Base-by-base conservation (phyloP, 2,888 invertebrate species). In the Acrobasis consociella region DNA sequence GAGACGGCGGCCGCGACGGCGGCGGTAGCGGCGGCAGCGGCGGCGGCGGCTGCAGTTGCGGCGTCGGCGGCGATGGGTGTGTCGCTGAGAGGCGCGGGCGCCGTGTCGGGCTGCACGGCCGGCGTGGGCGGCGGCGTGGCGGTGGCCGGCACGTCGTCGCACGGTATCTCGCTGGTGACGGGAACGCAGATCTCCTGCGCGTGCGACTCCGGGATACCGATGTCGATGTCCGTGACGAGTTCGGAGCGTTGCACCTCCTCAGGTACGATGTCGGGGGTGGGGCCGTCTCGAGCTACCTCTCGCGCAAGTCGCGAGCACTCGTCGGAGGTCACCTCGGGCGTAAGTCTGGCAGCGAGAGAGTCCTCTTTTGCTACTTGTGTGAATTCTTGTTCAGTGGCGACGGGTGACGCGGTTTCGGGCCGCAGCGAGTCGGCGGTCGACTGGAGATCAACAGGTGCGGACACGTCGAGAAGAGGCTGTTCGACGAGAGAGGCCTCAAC, bases 151-250 rank as follows among this genome's bases (percentile, higher is more conserved):
- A 76, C 82, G 66, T 86, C 88, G 56, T 87, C 88, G 38, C 76
- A 76, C 38, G 77, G 80, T 55, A 90, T 89, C 74, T 89, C 90
- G 65, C 73, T 80, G 22, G 84, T 93, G 81, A 80, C 93, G 72
- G 82, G 92, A 73, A 83, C 89, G 86, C 80, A 94, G 69, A 86
- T 94, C 86, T 91, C 89, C 65, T 90, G 90, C 60, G 91, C 91
- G 53, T 84, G 83, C 38, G 85, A 88, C 69, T 90, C 91, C 17
- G 88, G 81, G 56, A 87, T 83, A 65, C 85, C 88, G 53, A 87
- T 85, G 67, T 90, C 90, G 63, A 89, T 80, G 67, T 90, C 90
- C 50, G 90, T 89, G 69, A 89, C 85, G 69, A 87, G 83, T 62
- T 87, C 89, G 62, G 77, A 70, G 64, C 80, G 83, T 62, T 73